These are phyloP conservation scores for Folsomia manolachei DNA, from an alignment of 2,888 invertebrate genomes.

Conservation along the genomic window DNA sequence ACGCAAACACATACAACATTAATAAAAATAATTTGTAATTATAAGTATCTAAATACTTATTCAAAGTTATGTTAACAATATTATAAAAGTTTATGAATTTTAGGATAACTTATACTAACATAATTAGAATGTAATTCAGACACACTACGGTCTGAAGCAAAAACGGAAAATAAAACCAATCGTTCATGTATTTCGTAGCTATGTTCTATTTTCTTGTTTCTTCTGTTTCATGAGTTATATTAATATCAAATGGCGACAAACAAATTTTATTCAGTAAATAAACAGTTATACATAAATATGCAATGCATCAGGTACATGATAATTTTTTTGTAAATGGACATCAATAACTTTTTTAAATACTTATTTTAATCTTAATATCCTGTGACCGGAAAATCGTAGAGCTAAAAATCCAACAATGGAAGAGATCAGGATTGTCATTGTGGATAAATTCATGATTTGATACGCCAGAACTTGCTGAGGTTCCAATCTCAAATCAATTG, in stretches of 20 bases:
- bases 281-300: no score
- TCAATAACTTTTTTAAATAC: no score
- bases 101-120: no score
- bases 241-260: no score
- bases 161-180: background rate
- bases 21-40: background rate
- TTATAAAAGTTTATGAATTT: background rate
- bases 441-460: conserved; percentile 40
- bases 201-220: no score
- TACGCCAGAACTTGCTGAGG: conserved; percentile 24
- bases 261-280: no score
- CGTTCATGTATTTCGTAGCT: background rate
- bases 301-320: no score
- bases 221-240: no score
- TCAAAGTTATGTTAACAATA: background rate
- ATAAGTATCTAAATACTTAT: background rate
- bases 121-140: background rate
- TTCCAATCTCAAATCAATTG: conserved; percentile 3
- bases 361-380: conserved; percentile 9
- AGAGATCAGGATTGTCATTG: conserved; percentile 28
- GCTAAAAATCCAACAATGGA: conserved; percentile 33
- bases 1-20: background rate
- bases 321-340: no score
- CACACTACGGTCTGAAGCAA: background rate
- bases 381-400: conserved; percentile 29